Percentiles rank a stretch among this genome's conserved stretches.
Conservation (phyloP, 2,888 invertebrate genomes). For the Alcis repandata region DNA sequence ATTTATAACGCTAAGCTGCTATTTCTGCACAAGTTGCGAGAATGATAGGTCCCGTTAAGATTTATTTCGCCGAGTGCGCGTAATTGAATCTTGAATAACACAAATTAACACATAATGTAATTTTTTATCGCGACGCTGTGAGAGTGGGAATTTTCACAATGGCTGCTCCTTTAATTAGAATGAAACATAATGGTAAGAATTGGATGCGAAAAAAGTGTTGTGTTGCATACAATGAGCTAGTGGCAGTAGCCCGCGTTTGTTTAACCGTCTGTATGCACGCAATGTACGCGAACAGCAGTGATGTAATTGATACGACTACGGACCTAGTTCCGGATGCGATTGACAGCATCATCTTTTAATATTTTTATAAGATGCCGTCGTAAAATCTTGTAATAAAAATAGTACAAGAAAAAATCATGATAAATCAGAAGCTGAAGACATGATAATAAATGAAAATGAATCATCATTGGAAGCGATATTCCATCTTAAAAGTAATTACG, state of each 20-base stretch:
- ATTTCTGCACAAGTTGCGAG: constrained; percentile 32
- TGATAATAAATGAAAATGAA: neutral
- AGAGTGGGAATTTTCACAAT: constrained; percentile 73
- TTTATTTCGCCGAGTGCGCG: constrained; percentile 44
- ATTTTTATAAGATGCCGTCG: neutral
- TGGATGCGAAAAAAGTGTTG: constrained; percentile 64
- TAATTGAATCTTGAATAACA: constrained; percentile 65
- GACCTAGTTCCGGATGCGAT: neutral
- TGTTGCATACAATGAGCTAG: constrained; percentile 65
- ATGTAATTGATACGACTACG: neutral
- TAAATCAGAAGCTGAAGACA: neutral
- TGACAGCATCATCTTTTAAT: neutral
- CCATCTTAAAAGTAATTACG: constrained; percentile 5
- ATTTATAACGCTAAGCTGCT: constrained; percentile 16
- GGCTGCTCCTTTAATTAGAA: constrained; percentile 69
- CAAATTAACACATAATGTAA: constrained; percentile 69
- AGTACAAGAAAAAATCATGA: neutral
- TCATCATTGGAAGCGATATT: constrained; percentile 2
- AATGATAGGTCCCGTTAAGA: constrained; percentile 43
- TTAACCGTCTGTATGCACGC: constrained; percentile 59
- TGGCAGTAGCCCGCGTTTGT: constrained; percentile 54
- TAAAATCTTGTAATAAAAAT: neutral
- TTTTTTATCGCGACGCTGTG: constrained; percentile 64
- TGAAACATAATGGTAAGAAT: constrained; percentile 65
- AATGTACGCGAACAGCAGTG: constrained; percentile 33